Conservation (phyloP, 2,888 invertebrate species). For the Athetis lepigone region DNA sequence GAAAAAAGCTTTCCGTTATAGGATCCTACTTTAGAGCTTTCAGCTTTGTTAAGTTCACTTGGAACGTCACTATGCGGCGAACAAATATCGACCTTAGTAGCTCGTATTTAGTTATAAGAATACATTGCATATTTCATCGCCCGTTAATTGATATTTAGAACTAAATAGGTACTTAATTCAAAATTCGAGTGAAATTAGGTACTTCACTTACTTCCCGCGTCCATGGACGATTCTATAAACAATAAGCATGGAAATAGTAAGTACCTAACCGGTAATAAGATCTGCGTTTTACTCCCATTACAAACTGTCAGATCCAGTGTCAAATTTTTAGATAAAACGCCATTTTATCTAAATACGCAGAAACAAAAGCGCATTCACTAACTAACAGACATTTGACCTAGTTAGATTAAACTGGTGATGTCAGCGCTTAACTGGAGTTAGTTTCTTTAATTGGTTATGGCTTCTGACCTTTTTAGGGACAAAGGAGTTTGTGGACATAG, state of each 20-base stretch:
- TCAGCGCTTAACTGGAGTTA: conserved; percentile 32
- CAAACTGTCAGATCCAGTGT: conserved; percentile 2
- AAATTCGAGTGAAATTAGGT: too few relatives aligned
- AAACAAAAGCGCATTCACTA: conserved; percentile 36
- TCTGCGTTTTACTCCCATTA: too few relatives aligned
- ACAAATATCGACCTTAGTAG: neutral
- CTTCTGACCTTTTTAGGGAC: conserved; percentile 35
- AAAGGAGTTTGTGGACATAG: neutral
- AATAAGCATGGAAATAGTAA: too few relatives aligned
- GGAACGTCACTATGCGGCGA: neutral
- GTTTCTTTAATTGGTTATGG: conserved; percentile 27
- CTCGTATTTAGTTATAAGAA: neutral
- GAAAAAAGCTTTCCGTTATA: neutral
- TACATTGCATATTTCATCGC: too few relatives aligned
- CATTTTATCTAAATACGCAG: conserved; percentile 36
- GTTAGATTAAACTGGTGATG: conserved; percentile 44
- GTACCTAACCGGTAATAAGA: too few relatives aligned
- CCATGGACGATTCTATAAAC: too few relatives aligned
- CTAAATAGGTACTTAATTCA: too few relatives aligned
- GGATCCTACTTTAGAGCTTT: neutral
- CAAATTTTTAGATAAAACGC: conserved; percentile 9
- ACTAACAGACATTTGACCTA: conserved; percentile 37
- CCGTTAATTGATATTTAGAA: too few relatives aligned
- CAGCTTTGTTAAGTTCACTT: neutral
- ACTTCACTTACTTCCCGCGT: too few relatives aligned